Evolutionary conservation across 2,113 vertebrate species (phyloP), one percentile per base, ranked within the genome.

Genomic region (Sander lucioperca): DNA sequence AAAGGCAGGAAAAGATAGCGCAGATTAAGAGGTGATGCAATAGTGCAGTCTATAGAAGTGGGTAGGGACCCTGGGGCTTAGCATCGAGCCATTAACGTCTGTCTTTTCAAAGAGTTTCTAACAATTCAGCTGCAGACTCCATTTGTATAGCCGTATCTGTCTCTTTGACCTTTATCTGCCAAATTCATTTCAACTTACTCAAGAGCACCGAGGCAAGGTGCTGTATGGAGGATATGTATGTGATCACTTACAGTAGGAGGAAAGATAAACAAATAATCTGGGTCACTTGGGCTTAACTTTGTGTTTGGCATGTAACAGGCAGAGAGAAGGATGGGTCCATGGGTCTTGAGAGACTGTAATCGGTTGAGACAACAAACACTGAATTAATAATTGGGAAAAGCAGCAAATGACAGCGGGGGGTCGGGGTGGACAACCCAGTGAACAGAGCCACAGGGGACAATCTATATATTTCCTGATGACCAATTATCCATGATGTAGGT

Each of bases 371-470:
- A 91, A 89, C 80, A 57, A 87, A 86, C 48, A 74, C 50, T 91
- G 90, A 94, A 94, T 94, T 90, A 92, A 91, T 93, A 90, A 93
- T 91, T 62, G 54, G 82, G 74, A 77, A 84, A 90, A 76, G 82
- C 21, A 80, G 85, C 21, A 82, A 89, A 92, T 87, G 84, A 86
- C 85, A 92, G 79, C 56, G 14, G 0, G 69, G 68, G 86, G 91
- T 92, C 78, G 82, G 33, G 47, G 64, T 27, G 72, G 66, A 61
- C 57, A 47, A 47, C 72, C 16, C 51, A 19, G 51, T n/a, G 50
- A 84, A 83, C 66, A 43, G 43, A 72, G 81, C 88, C 81, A 50
- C 62, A 2, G 77, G 87, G 88, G 87, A 87, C 10, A 27, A 67
- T 45, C 47, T 61, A 57, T 61, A 73, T 57, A 47, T 54, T 71